Percentiles rank a stretch among this genome's conserved stretches.
Conservation (phyloP, 2,797 vertebrate species). For the Cossypha polioptera region DNA sequence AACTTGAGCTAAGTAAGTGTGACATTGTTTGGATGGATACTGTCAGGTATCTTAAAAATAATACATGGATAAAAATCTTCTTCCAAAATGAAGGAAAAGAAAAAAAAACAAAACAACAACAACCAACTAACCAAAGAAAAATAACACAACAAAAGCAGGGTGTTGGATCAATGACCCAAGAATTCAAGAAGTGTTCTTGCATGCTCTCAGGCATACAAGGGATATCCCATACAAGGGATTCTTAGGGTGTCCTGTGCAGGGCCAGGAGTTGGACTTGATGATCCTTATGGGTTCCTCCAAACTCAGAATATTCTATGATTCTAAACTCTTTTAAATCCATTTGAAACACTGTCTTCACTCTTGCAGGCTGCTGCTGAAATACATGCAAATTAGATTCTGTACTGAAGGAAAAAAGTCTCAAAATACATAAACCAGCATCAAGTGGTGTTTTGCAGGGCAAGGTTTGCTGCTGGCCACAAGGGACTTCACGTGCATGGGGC, state of each 20-base stretch:
- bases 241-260: background rate
- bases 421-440: background rate
- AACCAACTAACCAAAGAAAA: background rate
- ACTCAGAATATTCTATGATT: background rate
- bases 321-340: background rate
- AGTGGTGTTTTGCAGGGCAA: background rate
- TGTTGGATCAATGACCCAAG: background rate
- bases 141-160: background rate
- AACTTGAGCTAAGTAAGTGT: background rate
- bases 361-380: background rate
- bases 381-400: background rate
- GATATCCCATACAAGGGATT: background rate
- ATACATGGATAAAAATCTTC: background rate
- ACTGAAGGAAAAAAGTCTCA: background rate
- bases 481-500: background rate
- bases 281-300: background rate
- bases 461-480: background rate
- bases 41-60: background rate
- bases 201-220: background rate
- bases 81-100: background rate
- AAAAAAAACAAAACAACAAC: fast-evolving
- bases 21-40: background rate
- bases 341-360: background rate
- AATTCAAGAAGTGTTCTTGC: background rate
- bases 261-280: background rate